Evolutionary conservation across 1,140 invertebrate genomes (phyloP).

Genomic region (Atta colombica): DNA sequence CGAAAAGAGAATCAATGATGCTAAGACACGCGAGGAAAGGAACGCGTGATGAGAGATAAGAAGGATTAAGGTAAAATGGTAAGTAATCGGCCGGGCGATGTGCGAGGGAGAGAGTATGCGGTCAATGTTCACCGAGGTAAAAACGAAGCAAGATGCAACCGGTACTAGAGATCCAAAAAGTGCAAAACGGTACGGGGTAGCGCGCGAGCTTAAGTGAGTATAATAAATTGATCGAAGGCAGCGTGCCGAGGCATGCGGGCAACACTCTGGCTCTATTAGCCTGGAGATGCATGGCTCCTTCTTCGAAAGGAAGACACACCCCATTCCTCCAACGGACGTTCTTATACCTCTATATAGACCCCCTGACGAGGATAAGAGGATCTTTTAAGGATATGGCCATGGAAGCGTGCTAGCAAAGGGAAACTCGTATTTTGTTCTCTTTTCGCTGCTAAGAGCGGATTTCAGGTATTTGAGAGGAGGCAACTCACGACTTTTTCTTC

Average conservation of each 20-base stretch:
- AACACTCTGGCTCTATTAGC: constrained; percentile 76
- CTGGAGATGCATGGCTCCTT: constrained; percentile 73
- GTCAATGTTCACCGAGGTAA: constrained; percentile 30
- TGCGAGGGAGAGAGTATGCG: constrained; percentile 26
- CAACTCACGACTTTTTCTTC: constrained; percentile 18
- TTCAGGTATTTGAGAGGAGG: constrained; percentile 45
- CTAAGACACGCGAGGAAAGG: neutral
- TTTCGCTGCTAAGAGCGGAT: constrained; percentile 36
- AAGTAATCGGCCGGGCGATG: constrained; percentile 53
- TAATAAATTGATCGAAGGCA: constrained; percentile 79
- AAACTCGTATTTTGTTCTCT: constrained; percentile 41
- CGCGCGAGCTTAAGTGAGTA: constrained; percentile 71
- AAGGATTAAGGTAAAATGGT: constrained; percentile 59
- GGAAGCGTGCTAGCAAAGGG: constrained; percentile 31
- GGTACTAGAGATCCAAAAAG: constrained; percentile 61
- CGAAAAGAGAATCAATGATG: constrained; percentile 29
- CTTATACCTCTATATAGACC: constrained; percentile 54
- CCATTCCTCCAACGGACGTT: constrained; percentile 51
- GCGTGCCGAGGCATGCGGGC: constrained; percentile 73
- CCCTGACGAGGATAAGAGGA: constrained; percentile 67
- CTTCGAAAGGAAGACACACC: constrained; percentile 66
- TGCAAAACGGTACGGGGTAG: constrained; percentile 49
- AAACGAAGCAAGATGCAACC: constrained; percentile 57
- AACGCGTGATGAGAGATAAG: constrained; percentile 2
- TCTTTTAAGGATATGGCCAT: constrained; percentile 62